A percentile compares a stretch with the other conserved stretches of the same genome.
Evolutionary conservation across 2,113 vertebrate genomes (phyloP).

Genomic region (Helogale parvula): DNA sequence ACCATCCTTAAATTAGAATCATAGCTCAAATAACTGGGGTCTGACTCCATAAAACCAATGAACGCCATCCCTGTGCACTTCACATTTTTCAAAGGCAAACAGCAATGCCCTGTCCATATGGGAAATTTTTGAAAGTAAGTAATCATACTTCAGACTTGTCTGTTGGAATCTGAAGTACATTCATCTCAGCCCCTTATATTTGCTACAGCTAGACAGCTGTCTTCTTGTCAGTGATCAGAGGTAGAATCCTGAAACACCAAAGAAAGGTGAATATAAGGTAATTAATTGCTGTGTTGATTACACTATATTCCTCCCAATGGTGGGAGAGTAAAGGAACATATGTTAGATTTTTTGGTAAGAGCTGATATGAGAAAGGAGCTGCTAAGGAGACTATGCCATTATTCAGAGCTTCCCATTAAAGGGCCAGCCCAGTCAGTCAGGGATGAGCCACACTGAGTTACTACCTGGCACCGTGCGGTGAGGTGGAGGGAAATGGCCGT

Average conservation of each 20-base stretch:
- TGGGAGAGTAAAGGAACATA: background rate
- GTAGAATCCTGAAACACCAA: background rate
- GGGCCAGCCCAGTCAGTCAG: background rate
- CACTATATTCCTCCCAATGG: background rate
- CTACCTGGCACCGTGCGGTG: accelerated
- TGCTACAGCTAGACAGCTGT: background rate
- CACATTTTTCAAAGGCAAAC: background rate
- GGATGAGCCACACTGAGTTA: background rate
- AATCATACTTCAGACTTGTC: background rate
- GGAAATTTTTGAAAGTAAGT: background rate
- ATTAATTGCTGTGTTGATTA: background rate
- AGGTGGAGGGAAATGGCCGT: background rate
- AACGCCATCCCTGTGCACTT: background rate
- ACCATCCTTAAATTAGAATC: background rate
- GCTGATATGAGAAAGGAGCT: background rate
- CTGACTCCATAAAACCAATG: background rate
- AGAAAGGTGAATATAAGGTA: background rate
- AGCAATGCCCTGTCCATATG: background rate
- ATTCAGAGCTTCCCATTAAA: background rate
- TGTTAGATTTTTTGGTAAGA: background rate
- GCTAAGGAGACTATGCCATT: background rate
- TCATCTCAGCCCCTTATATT: background rate
- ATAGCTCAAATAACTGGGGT: background rate
- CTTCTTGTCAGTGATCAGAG: background rate
- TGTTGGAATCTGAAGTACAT: background rate